Percentiles rank a stretch among this genome's conserved stretches.
Evolutionary conservation across 2,113 vertebrate species (phyloP).

Genomic region (Nycticorax nycticorax): DNA sequence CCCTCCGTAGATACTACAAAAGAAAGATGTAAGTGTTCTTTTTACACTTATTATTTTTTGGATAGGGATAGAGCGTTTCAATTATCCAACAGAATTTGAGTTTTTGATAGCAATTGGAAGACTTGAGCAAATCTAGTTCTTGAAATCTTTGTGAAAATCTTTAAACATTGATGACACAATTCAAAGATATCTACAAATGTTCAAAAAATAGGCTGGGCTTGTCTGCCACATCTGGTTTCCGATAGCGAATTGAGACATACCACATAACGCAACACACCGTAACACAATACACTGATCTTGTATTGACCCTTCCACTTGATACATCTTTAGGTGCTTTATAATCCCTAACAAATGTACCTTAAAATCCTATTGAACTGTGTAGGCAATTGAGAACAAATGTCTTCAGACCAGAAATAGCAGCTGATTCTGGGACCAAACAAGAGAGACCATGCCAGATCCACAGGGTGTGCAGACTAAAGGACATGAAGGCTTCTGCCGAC

Average conservation of each 20-base stretch:
- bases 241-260: slow-evolving; percentile 24
- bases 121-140: neutral
- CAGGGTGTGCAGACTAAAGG: neutral
- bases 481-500: neutral
- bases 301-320: slow-evolving; percentile 57
- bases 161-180: slow-evolving; percentile 33
- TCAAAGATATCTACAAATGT: slow-evolving; percentile 16
- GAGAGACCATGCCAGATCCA: neutral
- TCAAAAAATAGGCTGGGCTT: slow-evolving; percentile 23
- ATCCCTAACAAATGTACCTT: slow-evolving; percentile 61
- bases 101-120: neutral
- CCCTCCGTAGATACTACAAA: neutral
- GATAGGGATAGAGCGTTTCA: neutral
- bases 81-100: slow-evolving; percentile 5
- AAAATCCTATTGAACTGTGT: slow-evolving; percentile 39
- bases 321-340: slow-evolving; percentile 64
- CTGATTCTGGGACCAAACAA: neutral
- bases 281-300: slow-evolving; percentile 44
- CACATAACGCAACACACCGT: neutral
- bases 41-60: neutral
- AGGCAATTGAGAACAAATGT: slow-evolving; percentile 64
- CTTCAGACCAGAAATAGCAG: slow-evolving; percentile 36
- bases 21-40: slow-evolving; percentile 14
- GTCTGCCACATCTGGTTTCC: slow-evolving; percentile 34
- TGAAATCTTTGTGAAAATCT: slow-evolving; percentile 8